phyloP scores from a whole-genome alignment of 2,888 invertebrate species.

The Dynastes tityus region DNA sequence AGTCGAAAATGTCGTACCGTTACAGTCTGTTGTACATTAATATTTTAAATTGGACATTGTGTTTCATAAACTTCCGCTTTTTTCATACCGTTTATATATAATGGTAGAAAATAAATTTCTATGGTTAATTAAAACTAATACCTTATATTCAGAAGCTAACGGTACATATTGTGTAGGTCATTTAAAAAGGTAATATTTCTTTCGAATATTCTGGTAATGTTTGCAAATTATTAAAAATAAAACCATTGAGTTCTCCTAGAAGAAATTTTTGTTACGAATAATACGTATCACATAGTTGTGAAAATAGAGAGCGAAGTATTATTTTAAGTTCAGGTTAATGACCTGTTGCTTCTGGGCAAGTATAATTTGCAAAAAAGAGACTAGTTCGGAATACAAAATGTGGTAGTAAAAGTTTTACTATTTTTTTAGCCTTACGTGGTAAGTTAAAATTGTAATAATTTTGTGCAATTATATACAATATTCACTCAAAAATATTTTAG shows the following conservation, averaged over 20 bases:
- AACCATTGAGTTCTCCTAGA: neutral
- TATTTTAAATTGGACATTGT: slow-evolving; percentile 13
- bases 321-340: too few relatives aligned
- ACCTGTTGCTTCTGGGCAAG: too few relatives aligned
- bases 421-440: too few relatives aligned
- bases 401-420: too few relatives aligned
- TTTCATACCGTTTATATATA: neutral
- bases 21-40: neutral
- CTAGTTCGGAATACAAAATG: too few relatives aligned
- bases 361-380: too few relatives aligned
- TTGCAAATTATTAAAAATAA: too few relatives aligned
- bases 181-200: neutral
- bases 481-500: too few relatives aligned
- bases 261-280: neutral
- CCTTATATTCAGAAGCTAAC: neutral
- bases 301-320: too few relatives aligned
- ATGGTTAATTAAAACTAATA: neutral
- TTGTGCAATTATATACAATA: too few relatives aligned
- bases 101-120: neutral
- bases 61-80: neutral
- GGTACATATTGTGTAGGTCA: neutral
- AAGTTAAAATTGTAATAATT: too few relatives aligned
- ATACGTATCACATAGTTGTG: neutral
- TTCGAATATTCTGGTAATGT: neutral
- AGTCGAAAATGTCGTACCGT: neutral